Base-by-base conservation (phyloP, 2,888 invertebrate species). In the Clunio marinus region DNA sequence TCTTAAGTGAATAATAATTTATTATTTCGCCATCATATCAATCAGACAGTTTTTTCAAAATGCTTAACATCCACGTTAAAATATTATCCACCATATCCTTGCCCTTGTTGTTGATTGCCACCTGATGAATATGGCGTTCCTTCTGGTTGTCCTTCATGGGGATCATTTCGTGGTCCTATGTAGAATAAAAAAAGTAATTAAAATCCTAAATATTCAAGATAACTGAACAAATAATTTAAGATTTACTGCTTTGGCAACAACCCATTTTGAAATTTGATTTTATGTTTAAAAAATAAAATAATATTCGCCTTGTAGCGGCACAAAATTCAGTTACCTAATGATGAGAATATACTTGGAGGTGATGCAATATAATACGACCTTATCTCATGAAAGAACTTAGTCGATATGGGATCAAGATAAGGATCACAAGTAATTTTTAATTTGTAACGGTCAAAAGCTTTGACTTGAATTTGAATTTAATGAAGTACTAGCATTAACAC, bases 231-330 rank as follows among this genome's bases (percentile, higher is more conserved):
- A 3, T 57, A 57, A 57, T 57, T 1, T 57, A 25, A 25, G 4
- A 58, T n/a, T 45, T 46, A 63, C 63, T 63, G 15, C 41, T 41
- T n/a, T 22, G 46, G 27, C 63, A 63, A 27, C 63, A 63, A 25
- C 63, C 63, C 63, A 63, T 63, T 27, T 51, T 51, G 7, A 3
- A 13, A 51, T 13, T 51, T 5, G 5, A 13, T 51, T 5, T 41
- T 41, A 15, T 10, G 22, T 24, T 57, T 24, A 10, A 24, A 27
- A 57, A 25, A 1, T 2, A 20, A 59, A 27, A 8, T 10, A 15
- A 28, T 4, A 35, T 10, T 22, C 13, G 51, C 17, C n/a, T n/a
- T n/a, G n/a, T n/a, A 41, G 10, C 41, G 15, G 15, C 7, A 2
- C 41, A 5, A 41, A 41, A 41, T 15, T 41, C 10, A 2, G 15